Conservation (phyloP, 1,140 invertebrate genomes). For the Arctopsyche grandis region DNA sequence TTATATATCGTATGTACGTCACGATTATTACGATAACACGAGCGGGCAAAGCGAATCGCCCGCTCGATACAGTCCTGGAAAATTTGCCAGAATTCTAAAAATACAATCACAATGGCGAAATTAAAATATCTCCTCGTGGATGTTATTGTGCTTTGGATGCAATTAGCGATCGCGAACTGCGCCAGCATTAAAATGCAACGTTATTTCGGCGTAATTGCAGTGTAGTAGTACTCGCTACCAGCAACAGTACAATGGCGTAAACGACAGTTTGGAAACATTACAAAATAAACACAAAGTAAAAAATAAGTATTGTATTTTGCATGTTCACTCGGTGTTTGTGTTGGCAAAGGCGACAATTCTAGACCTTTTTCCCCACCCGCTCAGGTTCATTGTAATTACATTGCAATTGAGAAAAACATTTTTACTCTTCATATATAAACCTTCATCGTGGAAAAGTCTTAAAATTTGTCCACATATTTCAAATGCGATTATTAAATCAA, state of each 20-base stretch:
- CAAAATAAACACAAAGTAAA: not conserved
- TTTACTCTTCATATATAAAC: not conserved
- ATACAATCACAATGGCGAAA: not conserved
- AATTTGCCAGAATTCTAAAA: not conserved
- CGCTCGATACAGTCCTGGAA: too few species aligned
- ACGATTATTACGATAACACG: too few species aligned
- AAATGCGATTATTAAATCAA: too few species aligned
- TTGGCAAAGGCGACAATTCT: constrained; percentile 9
- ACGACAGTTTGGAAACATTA: not conserved
- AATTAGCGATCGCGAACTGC: constrained; percentile 32
- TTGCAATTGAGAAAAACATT: not conserved
- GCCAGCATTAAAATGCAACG: constrained; percentile 16
- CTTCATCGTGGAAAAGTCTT: too few species aligned
- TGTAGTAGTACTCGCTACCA: not conserved
- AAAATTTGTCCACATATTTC: too few species aligned
- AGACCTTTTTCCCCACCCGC: not conserved
- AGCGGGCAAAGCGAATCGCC: too few species aligned
- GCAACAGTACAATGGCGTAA: not conserved
- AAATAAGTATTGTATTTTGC: not conserved
- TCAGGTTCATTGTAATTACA: not conserved
- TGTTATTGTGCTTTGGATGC: not conserved
- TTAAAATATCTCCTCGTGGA: not conserved
- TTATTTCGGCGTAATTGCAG: not conserved
- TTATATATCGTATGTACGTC: too few species aligned
- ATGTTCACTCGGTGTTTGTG: not conserved